phyloP scores from a whole-genome alignment of 64 coral and sea anemone genomes.

The Acropora yongei region DNA sequence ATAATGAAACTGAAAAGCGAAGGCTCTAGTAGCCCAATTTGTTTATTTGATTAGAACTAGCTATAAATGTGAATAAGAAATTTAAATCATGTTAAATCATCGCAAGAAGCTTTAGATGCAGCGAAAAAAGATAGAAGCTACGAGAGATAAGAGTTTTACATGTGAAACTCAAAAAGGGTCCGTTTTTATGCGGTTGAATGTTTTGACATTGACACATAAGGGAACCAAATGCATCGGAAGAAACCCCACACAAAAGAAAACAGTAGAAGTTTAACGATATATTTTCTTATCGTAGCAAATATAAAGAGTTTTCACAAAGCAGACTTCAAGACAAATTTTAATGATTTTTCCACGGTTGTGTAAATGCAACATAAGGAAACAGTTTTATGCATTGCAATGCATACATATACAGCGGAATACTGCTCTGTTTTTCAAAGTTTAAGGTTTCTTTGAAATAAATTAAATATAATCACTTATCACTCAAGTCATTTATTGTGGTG shows the following conservation, averaged over 20 bases:
- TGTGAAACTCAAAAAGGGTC: background rate
- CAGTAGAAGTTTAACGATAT: background rate
- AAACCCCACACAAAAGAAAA: constrained; percentile 8
- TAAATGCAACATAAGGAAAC: background rate
- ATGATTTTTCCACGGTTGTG: background rate
- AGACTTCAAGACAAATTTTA: too few species aligned
- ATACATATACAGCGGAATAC: background rate
- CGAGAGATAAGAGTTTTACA: background rate
- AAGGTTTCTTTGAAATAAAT: background rate
- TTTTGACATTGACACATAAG: background rate
- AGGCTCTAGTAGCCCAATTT: background rate
- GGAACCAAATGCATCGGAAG: background rate
- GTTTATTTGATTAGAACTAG: background rate
- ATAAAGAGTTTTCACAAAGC: background rate
- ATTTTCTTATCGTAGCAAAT: background rate
- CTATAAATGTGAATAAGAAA: background rate
- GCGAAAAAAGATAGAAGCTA: background rate
- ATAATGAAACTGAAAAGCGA: background rate
- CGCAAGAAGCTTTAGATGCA: background rate
- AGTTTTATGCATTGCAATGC: too few species aligned
- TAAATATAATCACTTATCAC: background rate
- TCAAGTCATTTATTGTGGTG: background rate
- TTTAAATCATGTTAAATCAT: background rate
- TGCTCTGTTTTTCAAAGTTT: too few species aligned
- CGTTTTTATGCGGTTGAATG: background rate